Evolutionary conservation across 1,140 invertebrate genomes (phyloP).

Genomic region (Carposina sasakii): DNA sequence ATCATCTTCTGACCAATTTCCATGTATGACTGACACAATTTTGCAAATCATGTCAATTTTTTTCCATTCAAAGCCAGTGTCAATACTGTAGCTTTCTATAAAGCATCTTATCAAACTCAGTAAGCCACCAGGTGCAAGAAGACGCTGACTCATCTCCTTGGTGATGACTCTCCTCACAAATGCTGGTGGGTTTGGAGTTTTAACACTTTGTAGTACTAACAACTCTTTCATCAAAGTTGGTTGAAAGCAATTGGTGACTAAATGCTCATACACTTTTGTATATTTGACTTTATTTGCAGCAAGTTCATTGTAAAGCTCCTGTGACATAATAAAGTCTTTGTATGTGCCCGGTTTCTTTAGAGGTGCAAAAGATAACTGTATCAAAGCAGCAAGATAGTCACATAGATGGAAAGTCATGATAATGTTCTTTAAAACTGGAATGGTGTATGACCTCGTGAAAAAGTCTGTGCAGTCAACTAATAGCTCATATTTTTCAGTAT

Average conservation of each 20-base stretch:
- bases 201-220: slow-evolving; percentile 76
- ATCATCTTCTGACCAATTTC: slow-evolving; percentile 66
- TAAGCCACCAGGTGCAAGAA: slow-evolving; percentile 76
- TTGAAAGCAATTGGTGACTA: slow-evolving; percentile 75
- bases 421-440: slow-evolving; percentile 60
- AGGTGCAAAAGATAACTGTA: slow-evolving; percentile 80
- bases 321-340: slow-evolving; percentile 65
- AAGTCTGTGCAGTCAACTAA: slow-evolving; percentile 50
- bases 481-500: slow-evolving; percentile 59
- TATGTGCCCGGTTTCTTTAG: slow-evolving; percentile 73
- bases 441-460: slow-evolving; percentile 42
- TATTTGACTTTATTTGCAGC: slow-evolving; percentile 72
- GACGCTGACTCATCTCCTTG: slow-evolving; percentile 73
- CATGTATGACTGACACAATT: slow-evolving; percentile 75
- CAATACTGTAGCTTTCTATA: slow-evolving; percentile 73
- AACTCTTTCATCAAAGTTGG: slow-evolving; percentile 79
- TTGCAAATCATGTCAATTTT: slow-evolving; percentile 78
- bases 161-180: slow-evolving; percentile 78
- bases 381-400: slow-evolving; percentile 77
- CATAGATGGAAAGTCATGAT: slow-evolving; percentile 67
- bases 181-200: slow-evolving; percentile 72
- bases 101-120: slow-evolving; percentile 75
- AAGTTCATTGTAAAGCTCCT: slow-evolving; percentile 72
- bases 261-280: slow-evolving; percentile 64
- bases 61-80: slow-evolving; percentile 76